phyloP scores from a whole-genome alignment of 2,888 invertebrate genomes.

The Herminia tarsipennalis region DNA sequence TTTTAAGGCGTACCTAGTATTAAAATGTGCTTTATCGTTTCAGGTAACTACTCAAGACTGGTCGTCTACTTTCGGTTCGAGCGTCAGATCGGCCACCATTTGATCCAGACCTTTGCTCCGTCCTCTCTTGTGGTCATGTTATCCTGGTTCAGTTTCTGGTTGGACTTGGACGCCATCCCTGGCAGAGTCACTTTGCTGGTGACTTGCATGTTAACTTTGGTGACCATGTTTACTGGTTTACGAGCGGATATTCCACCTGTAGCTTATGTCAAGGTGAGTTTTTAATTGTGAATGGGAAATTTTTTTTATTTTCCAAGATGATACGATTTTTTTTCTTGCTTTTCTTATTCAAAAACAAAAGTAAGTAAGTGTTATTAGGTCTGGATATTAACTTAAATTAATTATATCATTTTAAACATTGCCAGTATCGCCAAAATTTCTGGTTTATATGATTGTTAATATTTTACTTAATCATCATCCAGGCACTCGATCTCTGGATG shows the following conservation, averaged over 20 bases:
- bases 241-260: constrained; percentile 94
- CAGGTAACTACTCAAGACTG: constrained; percentile 92
- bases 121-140: constrained; percentile 93
- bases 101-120: constrained; percentile 94
- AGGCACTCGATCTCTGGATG: constrained; percentile 95
- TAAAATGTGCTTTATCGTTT: not conserved
- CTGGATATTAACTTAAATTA: too few relatives aligned
- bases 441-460: too few relatives aligned
- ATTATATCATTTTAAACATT: too few relatives aligned
- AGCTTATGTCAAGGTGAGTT: constrained; percentile 95
- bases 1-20: too few relatives aligned
- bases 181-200: constrained; percentile 93
- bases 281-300: constrained; percentile 18
- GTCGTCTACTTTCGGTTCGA: constrained; percentile 93
- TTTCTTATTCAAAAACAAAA: too few relatives aligned
- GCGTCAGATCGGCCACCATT: constrained; percentile 93
- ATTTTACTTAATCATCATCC: constrained; percentile 26
- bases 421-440: too few relatives aligned
- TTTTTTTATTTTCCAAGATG: not conserved
- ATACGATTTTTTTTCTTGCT: too few relatives aligned
- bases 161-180: constrained; percentile 93
- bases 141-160: constrained; percentile 95
- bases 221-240: constrained; percentile 94
- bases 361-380: too few relatives aligned
- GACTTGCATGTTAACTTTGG: constrained; percentile 93